Base-by-base conservation (phyloP, 2,888 invertebrate species). In the Epicampocera succincta region DNA sequence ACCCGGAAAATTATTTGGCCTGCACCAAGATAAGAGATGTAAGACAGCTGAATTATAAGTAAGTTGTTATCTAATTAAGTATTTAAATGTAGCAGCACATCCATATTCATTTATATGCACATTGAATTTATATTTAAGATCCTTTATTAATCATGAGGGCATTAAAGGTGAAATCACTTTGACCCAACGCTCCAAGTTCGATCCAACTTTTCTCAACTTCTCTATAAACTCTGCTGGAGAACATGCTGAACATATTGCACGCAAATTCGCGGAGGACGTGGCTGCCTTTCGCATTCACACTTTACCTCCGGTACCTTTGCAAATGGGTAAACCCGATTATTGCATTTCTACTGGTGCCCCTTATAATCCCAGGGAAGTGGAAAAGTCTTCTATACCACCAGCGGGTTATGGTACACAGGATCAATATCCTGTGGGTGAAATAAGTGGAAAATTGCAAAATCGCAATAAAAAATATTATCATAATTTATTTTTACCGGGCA, bases 361-460 rank as follows among this genome's bases (percentile, higher is more conserved):
- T 48, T 97, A 94, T 88, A 97, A 98, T 91, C 98, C 98, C 0
- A 93, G 91, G 9, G 92, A 92, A 5, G 85, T 93, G 15, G 92
- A 94, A 83, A 84, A 93, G n/a, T 91, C 92, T 11, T 89, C 87
- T 4, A 87, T 92, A 44, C 95, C 95, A 9, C 95, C 95, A 0
- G 92, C 95, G 83, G 95, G 95, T 92, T 93, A 94, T 85, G 96
- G 90, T 11, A 90, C 90, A 0, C 96, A 96, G 89, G 97, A 98
- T 90, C 96, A 96, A 89, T 98, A 98, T 87, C 94, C 97, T 1
- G 92, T 97, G 3, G 98, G 98, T 0, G 98, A 98, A 88, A 91
- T 98, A 12, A 95, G 96, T 69, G 97, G 97, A 19, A 98, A 98
- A 91, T 93, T 95, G 83, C 94, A 95, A 85, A 94, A 93, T 13